These are phyloP conservation scores for Plecotus auritus DNA, from an alignment of 2,113 vertebrate genomes.

Conservation along the genomic window DNA sequence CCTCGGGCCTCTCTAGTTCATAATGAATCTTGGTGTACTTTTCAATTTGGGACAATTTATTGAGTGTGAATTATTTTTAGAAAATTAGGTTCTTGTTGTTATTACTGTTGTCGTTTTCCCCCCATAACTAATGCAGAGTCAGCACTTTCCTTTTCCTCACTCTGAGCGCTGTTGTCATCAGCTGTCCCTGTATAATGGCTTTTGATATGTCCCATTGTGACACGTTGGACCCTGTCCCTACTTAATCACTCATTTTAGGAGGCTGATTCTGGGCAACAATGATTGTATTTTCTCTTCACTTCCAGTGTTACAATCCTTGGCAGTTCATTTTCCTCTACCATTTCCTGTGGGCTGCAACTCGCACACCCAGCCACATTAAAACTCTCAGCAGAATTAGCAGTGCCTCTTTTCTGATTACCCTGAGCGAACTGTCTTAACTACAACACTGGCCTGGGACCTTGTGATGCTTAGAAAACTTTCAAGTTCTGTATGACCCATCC, in stretches of 20 bases:
- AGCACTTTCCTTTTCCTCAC: constrained; percentile 75
- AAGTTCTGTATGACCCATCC: not conserved
- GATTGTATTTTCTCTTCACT: constrained; percentile 67
- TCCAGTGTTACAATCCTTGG: constrained; percentile 58
- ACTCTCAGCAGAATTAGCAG: not conserved
- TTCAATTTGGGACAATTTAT: constrained; percentile 60
- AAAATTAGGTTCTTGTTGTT: constrained; percentile 65
- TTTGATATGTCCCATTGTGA: constrained; percentile 75
- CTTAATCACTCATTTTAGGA: constrained; percentile 79
- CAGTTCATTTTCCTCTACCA: constrained; percentile 45
- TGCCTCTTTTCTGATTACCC: not conserved
- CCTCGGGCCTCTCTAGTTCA: constrained; percentile 53
- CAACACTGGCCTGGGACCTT: not conserved
- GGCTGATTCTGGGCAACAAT: constrained; percentile 71
- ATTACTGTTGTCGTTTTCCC: constrained; percentile 13
- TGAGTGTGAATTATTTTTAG: constrained; percentile 70
- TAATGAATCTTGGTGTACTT: constrained; percentile 72
- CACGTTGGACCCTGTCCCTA: constrained; percentile 73
- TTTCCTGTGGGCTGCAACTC: constrained; percentile 66
- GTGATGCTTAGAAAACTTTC: not conserved
- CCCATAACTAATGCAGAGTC: constrained; percentile 73
- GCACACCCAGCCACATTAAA: not conserved
- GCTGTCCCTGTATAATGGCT: constrained; percentile 77
- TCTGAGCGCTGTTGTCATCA: constrained; percentile 66
- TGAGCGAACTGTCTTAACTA: not conserved